Conservation (phyloP, 2,888 invertebrate species). For the Catocala sponsa region DNA sequence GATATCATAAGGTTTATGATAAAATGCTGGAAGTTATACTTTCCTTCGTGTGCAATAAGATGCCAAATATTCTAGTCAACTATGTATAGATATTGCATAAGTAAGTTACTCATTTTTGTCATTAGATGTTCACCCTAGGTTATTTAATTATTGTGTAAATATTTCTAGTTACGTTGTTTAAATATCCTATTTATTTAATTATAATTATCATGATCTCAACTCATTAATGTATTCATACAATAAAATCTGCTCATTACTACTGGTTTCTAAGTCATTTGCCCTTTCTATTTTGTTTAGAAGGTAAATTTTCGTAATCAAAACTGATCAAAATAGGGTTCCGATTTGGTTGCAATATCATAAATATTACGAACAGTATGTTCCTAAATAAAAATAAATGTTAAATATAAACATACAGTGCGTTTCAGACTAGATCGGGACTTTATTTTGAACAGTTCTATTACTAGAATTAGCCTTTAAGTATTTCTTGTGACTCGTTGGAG, state of each 20-base stretch:
- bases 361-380: no score
- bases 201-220: slow-evolving; percentile 16
- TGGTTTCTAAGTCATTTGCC: neutral
- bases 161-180: slow-evolving; percentile 1
- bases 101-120: neutral
- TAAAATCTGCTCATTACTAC: slow-evolving; percentile 16
- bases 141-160: slow-evolving; percentile 11
- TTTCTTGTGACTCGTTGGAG: no score
- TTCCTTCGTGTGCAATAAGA: slow-evolving; percentile 53
- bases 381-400: no score
- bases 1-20: slow-evolving; percentile 5
- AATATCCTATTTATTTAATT: slow-evolving; percentile 6
- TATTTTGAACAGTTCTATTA: no score
- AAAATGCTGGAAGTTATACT: slow-evolving; percentile 51
- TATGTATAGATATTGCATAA: slow-evolving; percentile 13
- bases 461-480: no score
- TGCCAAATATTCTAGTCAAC: slow-evolving; percentile 25
- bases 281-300: no score
- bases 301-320: neutral
- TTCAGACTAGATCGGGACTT: no score
- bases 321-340: neutral
- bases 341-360: no score
- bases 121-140: neutral
- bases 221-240: slow-evolving; percentile 25
- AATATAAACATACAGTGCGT: no score